Evolutionary conservation across 2,113 vertebrate genomes (phyloP).

Genomic region (Dromaius novaehollandiae): DNA sequence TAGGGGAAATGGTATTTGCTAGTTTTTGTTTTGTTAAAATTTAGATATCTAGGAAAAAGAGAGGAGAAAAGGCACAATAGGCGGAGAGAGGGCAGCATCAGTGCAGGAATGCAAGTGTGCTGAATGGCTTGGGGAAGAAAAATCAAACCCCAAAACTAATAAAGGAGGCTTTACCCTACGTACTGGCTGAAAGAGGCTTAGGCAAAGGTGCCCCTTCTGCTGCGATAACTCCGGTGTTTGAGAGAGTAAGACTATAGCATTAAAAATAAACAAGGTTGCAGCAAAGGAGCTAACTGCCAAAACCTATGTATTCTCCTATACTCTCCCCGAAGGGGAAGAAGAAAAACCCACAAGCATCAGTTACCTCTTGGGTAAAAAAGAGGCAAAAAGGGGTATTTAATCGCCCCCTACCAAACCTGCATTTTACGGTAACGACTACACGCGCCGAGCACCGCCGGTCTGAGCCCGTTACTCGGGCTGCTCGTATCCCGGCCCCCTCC

Average conservation of each 20-base stretch:
- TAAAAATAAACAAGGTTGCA: not conserved
- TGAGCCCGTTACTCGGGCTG: not conserved
- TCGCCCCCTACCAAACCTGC: not conserved
- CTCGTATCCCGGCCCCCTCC: not conserved
- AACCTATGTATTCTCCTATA: not conserved
- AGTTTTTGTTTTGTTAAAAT: not conserved
- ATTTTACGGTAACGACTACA: accelerated
- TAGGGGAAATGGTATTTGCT: not conserved
- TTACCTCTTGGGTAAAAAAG: not conserved
- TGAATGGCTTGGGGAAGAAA: no score
- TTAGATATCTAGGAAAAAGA: not conserved
- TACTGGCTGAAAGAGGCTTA: not conserved
- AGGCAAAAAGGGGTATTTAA: not conserved
- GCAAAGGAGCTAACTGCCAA: not conserved
- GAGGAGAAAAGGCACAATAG: not conserved
- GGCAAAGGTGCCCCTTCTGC: not conserved
- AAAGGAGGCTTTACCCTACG: no score
- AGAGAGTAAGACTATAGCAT: not conserved
- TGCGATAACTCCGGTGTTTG: not conserved
- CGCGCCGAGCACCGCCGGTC: accelerated
- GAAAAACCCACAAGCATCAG: no score
- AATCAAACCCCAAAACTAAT: no score
- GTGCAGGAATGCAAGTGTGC: no score
- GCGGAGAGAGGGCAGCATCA: not conserved
- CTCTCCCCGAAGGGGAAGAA: no score